Percentiles rank a stretch among this genome's conserved stretches.
Conservation (phyloP, 2,888 invertebrate genomes). For the Microchrysa polita region DNA sequence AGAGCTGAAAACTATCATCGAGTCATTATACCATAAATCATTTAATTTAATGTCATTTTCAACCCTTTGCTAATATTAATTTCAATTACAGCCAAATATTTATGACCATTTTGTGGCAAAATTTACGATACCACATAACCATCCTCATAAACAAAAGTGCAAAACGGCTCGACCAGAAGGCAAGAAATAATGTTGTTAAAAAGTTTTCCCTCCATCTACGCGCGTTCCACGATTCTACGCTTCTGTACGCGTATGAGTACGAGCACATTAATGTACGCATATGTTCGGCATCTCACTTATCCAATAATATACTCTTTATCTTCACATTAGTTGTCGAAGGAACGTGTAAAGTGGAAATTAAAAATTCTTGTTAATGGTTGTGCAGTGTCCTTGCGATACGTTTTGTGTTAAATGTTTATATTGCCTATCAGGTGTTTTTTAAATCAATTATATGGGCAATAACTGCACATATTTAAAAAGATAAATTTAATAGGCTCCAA, state of each 20-base stretch:
- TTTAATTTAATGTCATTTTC: background rate
- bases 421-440: conserved; percentile 2
- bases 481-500: background rate
- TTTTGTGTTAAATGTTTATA: background rate
- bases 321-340: background rate
- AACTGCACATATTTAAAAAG: background rate
- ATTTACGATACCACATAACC: conserved; percentile 33
- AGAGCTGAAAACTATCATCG: background rate
- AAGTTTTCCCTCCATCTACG: background rate
- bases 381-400: background rate
- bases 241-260: no score
- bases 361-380: conserved; percentile 4
- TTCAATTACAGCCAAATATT: conserved; percentile 26
- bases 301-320: background rate
- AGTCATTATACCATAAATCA: background rate
- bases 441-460: conserved; percentile 7
- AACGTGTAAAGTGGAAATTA: background rate
- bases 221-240: no score
- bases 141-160: conserved; percentile 31
- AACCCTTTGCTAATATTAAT: conserved; percentile 25
- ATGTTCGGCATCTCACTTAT: background rate
- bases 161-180: background rate
- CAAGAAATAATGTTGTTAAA: background rate
- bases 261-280: no score
- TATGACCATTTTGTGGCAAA: conserved; percentile 34